phyloP scores from a whole-genome alignment of 1,140 invertebrate species.

The Hormaphis cornu region DNA sequence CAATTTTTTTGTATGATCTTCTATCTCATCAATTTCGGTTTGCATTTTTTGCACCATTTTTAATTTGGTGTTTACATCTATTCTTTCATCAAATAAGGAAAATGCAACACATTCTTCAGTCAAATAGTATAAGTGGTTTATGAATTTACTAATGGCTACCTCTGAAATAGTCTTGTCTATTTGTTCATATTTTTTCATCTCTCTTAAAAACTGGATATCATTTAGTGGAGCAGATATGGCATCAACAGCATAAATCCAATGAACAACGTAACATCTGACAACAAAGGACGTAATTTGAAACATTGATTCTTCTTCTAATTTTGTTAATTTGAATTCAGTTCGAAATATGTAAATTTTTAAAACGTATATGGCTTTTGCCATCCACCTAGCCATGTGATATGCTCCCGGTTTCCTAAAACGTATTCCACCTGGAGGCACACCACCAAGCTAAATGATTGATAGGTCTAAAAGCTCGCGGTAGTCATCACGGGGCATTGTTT shows the following conservation, averaged over 20 bases:
- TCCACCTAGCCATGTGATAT: slow-evolving; percentile 41
- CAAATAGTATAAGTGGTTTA: slow-evolving; percentile 37
- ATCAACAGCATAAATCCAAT: slow-evolving; percentile 38
- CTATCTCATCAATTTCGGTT: neutral
- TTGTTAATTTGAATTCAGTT: slow-evolving; percentile 38
- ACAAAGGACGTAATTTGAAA: slow-evolving; percentile 39
- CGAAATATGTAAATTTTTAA: slow-evolving; percentile 42
- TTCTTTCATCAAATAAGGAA: slow-evolving; percentile 34
- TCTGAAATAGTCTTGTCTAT: slow-evolving; percentile 31
- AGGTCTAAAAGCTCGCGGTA: slow-evolving; percentile 43
- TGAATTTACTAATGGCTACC: slow-evolving; percentile 34
- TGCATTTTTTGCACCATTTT: neutral
- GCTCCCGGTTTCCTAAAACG: slow-evolving; percentile 40
- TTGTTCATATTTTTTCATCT: slow-evolving; percentile 30
- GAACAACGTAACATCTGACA: slow-evolving; percentile 37
- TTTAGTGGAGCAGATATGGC: slow-evolving; percentile 35
- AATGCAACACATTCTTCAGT: slow-evolving; percentile 34
- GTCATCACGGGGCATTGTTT: slow-evolving; percentile 38
- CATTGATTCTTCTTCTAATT: slow-evolving; percentile 37
- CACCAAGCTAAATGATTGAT: slow-evolving; percentile 42
- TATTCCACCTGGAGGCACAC: slow-evolving; percentile 38
- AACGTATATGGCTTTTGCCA: slow-evolving; percentile 42
- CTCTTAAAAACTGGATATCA: slow-evolving; percentile 36
- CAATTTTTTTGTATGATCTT: neutral
- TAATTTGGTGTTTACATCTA: neutral